Base-by-base conservation (phyloP, 2,888 invertebrate genomes). In the Chironomus tentans region DNA sequence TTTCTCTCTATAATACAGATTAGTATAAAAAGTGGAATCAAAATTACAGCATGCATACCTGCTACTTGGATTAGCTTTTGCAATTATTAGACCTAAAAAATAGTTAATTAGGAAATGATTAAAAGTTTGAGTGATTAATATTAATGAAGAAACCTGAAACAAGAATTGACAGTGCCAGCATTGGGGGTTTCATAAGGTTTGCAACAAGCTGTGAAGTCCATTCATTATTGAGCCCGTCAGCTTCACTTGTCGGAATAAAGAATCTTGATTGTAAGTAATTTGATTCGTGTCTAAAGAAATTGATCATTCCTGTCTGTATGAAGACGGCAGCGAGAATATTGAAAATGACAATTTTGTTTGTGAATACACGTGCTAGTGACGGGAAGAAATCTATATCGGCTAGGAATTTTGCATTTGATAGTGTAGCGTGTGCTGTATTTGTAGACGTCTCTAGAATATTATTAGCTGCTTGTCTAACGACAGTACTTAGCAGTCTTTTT, bases 231-330 rank as follows among this genome's bases (percentile, higher is more conserved):
- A 88, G 84, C 6, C 88, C 85, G 65, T 84, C 84, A 71, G 82
- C 80, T 21, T 85, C 87, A 73, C 83, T 79, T 81, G 84, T 84
- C 0, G 88, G 86, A 24, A 87, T 81, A 77, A 86, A 86, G 81
- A 87, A 89, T 78, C 87, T 85, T 0, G 89, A 85, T 79, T 88
- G 87, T 78, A 88, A 82, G 79, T 87, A 88, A 70, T 84, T 82
- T 78, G 87, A 85, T 81, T 89, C 88, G 77, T 86, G 85, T 15
- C 83, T 80, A 2, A 82, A 80, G 77, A 86, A 89, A 80, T 89
- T 89, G 1, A 86, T 79, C 0, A 87, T 77, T 0, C 87, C 89
- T 50, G 86, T 84, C 76, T 85, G 82, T 78, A 87, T 84, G 61
- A 87, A 84, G 77, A 85, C 84, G 4, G 86, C 81, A 5, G 87